Percentiles rank a stretch among this genome's conserved stretches.
Evolutionary conservation across 2,888 invertebrate genomes (phyloP).

Genomic region (Bibio marci): DNA sequence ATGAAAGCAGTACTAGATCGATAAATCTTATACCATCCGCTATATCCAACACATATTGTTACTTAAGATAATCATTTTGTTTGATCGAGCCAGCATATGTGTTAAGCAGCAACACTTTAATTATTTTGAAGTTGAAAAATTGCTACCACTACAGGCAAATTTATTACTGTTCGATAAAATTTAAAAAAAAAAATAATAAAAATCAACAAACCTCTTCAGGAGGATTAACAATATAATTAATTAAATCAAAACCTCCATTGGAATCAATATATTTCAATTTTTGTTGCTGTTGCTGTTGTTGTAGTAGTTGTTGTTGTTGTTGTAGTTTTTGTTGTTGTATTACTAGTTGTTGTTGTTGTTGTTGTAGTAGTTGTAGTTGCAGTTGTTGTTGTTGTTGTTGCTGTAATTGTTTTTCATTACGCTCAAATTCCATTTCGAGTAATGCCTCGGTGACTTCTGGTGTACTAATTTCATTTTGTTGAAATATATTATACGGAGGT

Average conservation of each 20-base stretch:
- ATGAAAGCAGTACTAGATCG: too few species aligned
- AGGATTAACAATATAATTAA: neutral
- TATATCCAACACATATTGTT: too few species aligned
- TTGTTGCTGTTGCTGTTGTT: too few species aligned
- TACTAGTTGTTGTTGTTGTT: too few species aligned
- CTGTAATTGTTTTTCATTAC: too few species aligned
- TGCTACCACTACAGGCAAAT: neutral
- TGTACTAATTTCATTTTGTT: neutral
- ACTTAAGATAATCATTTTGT: neutral
- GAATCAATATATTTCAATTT: too few species aligned
- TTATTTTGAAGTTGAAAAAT: neutral
- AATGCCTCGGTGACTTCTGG: conserved; percentile 2
- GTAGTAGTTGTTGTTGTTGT: too few species aligned
- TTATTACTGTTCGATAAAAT: neutral
- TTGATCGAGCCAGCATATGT: too few species aligned
- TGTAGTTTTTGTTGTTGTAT: too few species aligned
- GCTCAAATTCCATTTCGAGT: conserved; percentile 1
- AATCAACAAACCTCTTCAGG: neutral
- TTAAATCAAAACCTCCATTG: conserved; percentile 1
- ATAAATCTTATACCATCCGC: too few species aligned
- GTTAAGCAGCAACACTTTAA: neutral
- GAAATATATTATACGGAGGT: neutral
- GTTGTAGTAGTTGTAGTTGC: too few species aligned
- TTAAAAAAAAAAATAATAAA: neutral
- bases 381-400: too few species aligned